These are phyloP conservation scores for Stratiomys singularior DNA, from an alignment of 2,888 invertebrate species.

Conservation along the genomic window DNA sequence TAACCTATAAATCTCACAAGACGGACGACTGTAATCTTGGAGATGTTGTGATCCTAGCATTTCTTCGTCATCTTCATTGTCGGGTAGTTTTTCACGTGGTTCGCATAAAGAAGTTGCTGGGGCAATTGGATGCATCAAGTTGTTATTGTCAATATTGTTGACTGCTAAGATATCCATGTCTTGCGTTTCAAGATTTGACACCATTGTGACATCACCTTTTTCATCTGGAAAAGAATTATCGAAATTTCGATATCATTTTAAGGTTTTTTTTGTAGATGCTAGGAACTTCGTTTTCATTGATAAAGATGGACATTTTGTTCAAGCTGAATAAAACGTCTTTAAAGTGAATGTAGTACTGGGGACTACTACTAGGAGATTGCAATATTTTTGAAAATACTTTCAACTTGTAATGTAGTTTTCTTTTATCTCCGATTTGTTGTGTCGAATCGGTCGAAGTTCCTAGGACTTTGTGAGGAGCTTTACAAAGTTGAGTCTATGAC, in stretches of 20 bases:
- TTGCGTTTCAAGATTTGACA: background rate
- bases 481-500: no score
- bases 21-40: conserved; percentile 6
- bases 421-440: no score
- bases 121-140: background rate
- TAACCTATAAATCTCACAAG: conserved; percentile 17
- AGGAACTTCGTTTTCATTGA: no score
- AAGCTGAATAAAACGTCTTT: no score
- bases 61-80: conserved; percentile 9
- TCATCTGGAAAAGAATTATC: background rate
- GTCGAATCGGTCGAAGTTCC: no score
- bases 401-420: no score
- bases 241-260: background rate
- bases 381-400: no score
- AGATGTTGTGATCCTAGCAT: background rate
- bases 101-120: background rate
- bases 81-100: background rate
- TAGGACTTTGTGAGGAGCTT: no score
- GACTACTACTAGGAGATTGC: no score
- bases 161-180: background rate
- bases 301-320: no score
- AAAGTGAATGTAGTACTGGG: no score
- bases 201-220: background rate
- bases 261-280: background rate
- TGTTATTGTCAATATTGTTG: conserved; percentile 25